Evolutionary conservation across 2,888 invertebrate species (phyloP).

Genomic region (Chirona hameri): DNA sequence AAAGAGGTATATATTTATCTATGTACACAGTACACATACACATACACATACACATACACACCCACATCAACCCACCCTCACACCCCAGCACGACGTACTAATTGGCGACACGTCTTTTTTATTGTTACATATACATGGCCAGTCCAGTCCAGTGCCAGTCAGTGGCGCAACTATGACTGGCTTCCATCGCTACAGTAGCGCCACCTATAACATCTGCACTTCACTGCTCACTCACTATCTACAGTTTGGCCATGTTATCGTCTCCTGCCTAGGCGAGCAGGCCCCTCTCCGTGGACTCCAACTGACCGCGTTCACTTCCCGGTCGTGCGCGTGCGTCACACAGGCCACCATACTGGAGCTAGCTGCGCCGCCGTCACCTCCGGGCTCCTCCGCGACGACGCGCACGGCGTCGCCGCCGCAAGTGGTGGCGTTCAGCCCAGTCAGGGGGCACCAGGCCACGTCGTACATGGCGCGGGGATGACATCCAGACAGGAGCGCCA

Average conservation of each 20-base stretch:
- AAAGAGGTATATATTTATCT: too few species aligned
- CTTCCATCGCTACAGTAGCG: too few species aligned
- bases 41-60: too few species aligned
- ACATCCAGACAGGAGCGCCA: conserved; percentile 82
- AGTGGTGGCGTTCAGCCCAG: conserved; percentile 80
- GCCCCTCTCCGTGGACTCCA: conserved; percentile 76
- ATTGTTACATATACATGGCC: too few species aligned
- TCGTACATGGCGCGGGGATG: conserved; percentile 87
- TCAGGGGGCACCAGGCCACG: conserved; percentile 77
- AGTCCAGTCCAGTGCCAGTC: too few species aligned
- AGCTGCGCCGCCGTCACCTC: conserved; percentile 46
- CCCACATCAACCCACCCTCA: too few species aligned
- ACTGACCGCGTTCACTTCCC: conserved; percentile 87
- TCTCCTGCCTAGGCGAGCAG: conserved; percentile 86
- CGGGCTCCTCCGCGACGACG: conserved; percentile 60
- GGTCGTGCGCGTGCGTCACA: conserved; percentile 68
- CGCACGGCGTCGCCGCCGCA: conserved; percentile 86
- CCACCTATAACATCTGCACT: background rate
- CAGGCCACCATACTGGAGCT: conserved; percentile 66
- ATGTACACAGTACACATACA: too few species aligned
- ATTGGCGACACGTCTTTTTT: too few species aligned
- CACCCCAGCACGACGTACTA: too few species aligned
- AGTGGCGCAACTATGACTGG: too few species aligned
- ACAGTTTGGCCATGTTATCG: conserved; percentile 84
- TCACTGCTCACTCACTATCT: conserved; percentile 50